Base-by-base conservation (phyloP, 2,113 vertebrate species). In the Fulmarus glacialis region DNA sequence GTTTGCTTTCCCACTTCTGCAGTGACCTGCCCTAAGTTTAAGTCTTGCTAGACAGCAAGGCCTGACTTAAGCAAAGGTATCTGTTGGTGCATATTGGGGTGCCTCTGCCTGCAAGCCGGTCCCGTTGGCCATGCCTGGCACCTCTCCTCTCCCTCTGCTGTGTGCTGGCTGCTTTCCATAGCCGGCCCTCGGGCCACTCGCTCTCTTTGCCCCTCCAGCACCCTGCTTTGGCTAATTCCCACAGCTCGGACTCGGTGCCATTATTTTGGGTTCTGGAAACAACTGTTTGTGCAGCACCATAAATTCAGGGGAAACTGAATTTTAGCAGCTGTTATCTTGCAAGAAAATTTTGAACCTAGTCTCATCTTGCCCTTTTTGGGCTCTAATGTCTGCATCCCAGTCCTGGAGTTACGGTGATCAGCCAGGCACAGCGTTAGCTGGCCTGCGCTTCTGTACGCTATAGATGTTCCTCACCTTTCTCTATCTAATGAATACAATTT, bases 111-210 rank as follows among this genome's bases (percentile, higher is more conserved):
- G 30, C 42, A 56, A 58, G 21, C 29, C 1, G 4, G 50, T 79
- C 24, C 29, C 3, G 1, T 29, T 70, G 75, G 14, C 40, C 3
- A 1, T 40, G 43, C 43, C 58, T 47, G 36, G 50, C 50, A 52
- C 40, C 34, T 60, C 15, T 90, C 6, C 36, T 53, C 34, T 30
- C 32, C 30, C 38, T 72, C 6, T 0, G 0, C 15, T 23, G 5
- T 24, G 40, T 68, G n/a, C 16, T 3, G 5, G 7, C 43, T 81
- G 27, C 26, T 64, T 40, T 52, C 52, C 23, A 29, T 1, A 26
- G 55, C 11, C 2, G 1, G 36, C 27, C 15, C 47, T 70, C 1
- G 1, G 50, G 16, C 12, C 2, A 2, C 63, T 64, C 5, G 3
- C 22, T 64, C 45, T 56, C 20, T 56, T 70, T 62, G 12, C 15